Percentiles rank a stretch among this genome's conserved stretches.
These are phyloP conservation scores for Cryptophagus acutangulus DNA, from an alignment of 2,888 invertebrate genomes.

Conservation along the genomic window DNA sequence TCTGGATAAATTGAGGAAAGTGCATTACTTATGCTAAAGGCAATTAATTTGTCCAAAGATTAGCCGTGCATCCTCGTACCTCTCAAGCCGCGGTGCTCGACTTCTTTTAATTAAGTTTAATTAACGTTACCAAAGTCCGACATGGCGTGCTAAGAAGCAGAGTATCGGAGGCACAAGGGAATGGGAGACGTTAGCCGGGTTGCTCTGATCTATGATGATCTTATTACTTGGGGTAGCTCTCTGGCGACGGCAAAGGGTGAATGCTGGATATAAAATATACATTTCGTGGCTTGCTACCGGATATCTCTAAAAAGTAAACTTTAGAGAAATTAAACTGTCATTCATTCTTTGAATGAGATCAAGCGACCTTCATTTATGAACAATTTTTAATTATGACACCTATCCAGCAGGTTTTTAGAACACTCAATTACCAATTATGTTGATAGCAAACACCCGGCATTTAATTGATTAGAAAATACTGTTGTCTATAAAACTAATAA, in stretches of 20 bases:
- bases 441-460: no score
- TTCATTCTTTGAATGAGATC: conserved; percentile 26
- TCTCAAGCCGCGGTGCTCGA: conserved; percentile 40
- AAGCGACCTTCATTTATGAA: conserved; percentile 26
- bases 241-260: conserved; percentile 23
- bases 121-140: conserved; percentile 51
- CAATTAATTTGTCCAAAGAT: conserved; percentile 51
- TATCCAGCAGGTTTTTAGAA: conserved; percentile 26
- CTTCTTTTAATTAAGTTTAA: conserved; percentile 53
- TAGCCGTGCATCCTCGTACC: conserved; percentile 48
- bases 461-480: no score
- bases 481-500: no score
- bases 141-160: conserved; percentile 38
- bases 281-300: conserved; percentile 35
- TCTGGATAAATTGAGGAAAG: conserved; percentile 16
- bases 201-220: conserved; percentile 42
- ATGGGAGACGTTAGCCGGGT: conserved; percentile 13
- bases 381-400: conserved; percentile 33
- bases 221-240: conserved; percentile 28
- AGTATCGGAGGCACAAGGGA: conserved; percentile 20
- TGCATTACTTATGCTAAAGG: conserved; percentile 47
- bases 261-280: conserved; percentile 40
- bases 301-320: conserved; percentile 38
- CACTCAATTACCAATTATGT: conserved; percentile 12
- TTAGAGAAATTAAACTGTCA: conserved; percentile 34